Evolutionary conservation across 2,888 invertebrate species (phyloP).

Genomic region (Galerucella nymphaeae): DNA sequence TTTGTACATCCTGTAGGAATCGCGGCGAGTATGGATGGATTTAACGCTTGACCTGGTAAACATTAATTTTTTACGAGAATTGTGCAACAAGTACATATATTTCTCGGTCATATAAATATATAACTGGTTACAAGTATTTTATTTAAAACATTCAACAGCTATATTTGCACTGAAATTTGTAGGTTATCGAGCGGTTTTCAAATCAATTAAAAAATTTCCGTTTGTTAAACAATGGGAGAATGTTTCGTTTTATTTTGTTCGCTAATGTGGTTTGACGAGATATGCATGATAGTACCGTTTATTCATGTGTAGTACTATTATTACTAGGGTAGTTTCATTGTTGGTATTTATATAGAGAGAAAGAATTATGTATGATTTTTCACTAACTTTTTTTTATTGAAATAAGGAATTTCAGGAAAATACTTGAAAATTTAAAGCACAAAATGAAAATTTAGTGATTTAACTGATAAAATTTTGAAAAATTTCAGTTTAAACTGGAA

Average conservation of each 20-base stretch:
- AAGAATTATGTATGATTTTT: too few relatives aligned
- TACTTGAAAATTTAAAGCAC: too few relatives aligned
- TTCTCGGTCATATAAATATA: neutral
- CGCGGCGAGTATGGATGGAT: neutral
- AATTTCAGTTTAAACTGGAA: too few relatives aligned
- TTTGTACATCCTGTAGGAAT: neutral
- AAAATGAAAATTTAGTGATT: too few relatives aligned
- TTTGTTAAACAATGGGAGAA: neutral
- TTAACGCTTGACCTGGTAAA: neutral
- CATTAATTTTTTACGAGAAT: slow-evolving; percentile 10
- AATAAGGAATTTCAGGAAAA: too few relatives aligned
- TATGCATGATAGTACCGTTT: neutral
- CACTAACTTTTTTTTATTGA: too few relatives aligned
- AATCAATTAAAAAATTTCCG: neutral
- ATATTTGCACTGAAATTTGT: neutral
- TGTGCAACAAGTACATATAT: slow-evolving; percentile 19
- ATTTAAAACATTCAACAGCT: neutral
- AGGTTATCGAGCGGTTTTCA: slow-evolving; percentile 17
- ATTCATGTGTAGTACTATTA: neutral
- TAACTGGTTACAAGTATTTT: slow-evolving; percentile 12
- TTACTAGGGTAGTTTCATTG: neutral
- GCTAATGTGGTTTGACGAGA: neutral
- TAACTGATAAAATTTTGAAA: too few relatives aligned
- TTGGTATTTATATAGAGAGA: neutral
- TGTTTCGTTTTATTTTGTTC: neutral